Conservation (phyloP, 2,113 vertebrate species). For the Microtus pennsylvanicus region DNA sequence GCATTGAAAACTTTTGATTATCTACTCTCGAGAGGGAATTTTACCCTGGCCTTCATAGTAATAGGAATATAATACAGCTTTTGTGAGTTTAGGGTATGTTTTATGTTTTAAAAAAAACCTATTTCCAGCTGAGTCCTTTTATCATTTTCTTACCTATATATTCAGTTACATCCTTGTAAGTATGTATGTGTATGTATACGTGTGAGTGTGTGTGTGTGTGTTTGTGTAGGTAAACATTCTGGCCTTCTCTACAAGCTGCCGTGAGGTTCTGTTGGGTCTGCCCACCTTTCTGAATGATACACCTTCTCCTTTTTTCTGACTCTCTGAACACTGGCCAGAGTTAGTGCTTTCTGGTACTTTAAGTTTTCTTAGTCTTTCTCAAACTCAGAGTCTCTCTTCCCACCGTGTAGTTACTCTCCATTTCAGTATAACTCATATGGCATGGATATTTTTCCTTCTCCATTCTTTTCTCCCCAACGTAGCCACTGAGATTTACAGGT, state of each 20-base stretch:
- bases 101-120: not conserved
- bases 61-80: slow-evolving; percentile 22
- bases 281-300: not conserved
- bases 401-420: not conserved
- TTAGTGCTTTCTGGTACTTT: not conserved
- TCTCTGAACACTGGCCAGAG: not conserved
- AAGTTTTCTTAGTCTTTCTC: not conserved
- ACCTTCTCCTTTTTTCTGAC: not conserved
- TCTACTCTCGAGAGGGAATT: not conserved
- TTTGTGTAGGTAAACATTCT: not conserved
- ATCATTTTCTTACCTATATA: not conserved
- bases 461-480: not conserved
- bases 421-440: not conserved
- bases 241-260: not conserved
- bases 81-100: slow-evolving; percentile 21
- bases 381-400: not conserved
- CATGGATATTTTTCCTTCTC: not conserved
- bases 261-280: not conserved
- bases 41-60: not conserved
- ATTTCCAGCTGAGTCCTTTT: slow-evolving; percentile 34
- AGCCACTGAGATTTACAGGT: not conserved
- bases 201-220: not conserved
- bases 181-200: too few relatives aligned
- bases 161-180: slow-evolving; percentile 42
- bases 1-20: not conserved